Base-by-base conservation (phyloP, 2,888 invertebrate genomes). In the Parnassius mnemosyne region DNA sequence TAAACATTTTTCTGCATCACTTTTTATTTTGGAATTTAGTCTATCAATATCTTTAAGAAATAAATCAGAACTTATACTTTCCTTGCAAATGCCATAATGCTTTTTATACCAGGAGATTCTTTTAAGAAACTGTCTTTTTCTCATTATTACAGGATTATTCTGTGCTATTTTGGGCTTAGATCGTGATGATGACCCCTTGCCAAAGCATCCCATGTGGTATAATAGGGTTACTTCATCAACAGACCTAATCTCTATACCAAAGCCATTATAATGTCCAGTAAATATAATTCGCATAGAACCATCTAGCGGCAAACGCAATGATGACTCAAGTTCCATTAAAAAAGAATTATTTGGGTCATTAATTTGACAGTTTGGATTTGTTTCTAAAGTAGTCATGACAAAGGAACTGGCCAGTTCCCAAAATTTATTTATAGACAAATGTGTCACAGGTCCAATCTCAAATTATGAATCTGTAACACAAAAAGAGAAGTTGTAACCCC, bases 151-250 rank as follows among this genome's bases (percentile, higher is more conserved):
- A 58, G 87, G 92, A 50, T 78, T 84, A 67, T 73, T 83, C 71
- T 81, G 86, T 43, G 80, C 81, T 66, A 82, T 86, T 43, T 79
- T 83, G 64, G 91, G 94, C 70, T 84, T 88, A 25, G 93, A 92
- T 47, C 94, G 90, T 0, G 95, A 95, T 50, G 92, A 78, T 9
- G 94, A 93, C 1, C 95, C 95, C 86, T 96, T 96, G 0, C 96
- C 96, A 84, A 95, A 96, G 78, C 92, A 95, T 0, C 96, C 96
- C 92, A 94, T 94, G 34, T 94, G 93, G 75, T 95, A 92, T 12
- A 96, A 74, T 7, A 91, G 83, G 67, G 88, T 85, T 78, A 95
- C 94, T 71, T 94, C 93, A 53, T 93, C 89, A 0, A 83, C 76
- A 67, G 94, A 90, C 52, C 80, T 85, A 43, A 96, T 87, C 71